Evolutionary conservation across 2,797 vertebrate genomes (phyloP).

Genomic region (Antennarius maculatus): DNA sequence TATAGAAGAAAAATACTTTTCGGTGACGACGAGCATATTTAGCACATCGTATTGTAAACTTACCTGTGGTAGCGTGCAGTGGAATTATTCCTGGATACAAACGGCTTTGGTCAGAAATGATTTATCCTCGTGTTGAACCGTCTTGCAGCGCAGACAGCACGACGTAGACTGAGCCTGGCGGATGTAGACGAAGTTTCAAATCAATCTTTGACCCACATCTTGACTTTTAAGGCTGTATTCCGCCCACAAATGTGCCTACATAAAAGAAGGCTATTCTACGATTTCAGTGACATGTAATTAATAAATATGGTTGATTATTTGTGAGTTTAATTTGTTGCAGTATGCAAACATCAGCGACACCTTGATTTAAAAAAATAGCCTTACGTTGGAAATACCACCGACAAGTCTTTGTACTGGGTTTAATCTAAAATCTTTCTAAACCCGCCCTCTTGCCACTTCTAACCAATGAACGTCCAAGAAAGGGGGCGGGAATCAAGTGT

Average conservation of each 20-base stretch:
- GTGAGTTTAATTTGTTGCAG: accelerated
- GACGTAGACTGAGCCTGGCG: slow-evolving; percentile 41
- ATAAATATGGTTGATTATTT: accelerated
- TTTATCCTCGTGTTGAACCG: slow-evolving; percentile 50
- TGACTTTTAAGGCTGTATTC: slow-evolving; percentile 25
- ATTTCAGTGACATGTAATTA: neutral
- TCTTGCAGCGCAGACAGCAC: slow-evolving; percentile 23
- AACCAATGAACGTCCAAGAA: slow-evolving; percentile 51
- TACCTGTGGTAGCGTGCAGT: slow-evolving; percentile 61
- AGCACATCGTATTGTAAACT: slow-evolving; percentile 25
- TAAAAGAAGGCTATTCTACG: accelerated
- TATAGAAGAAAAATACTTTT: neutral
- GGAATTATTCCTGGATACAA: slow-evolving; percentile 17
- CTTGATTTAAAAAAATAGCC: neutral
- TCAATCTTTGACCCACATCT: accelerated
- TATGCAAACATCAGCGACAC: accelerated
- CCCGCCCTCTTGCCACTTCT: slow-evolving; percentile 19
- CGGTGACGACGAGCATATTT: neutral
- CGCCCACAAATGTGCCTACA: accelerated
- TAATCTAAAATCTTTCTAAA: accelerated
- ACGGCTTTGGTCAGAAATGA: slow-evolving; percentile 55
- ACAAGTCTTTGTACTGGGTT: accelerated
- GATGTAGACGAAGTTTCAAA: slow-evolving; percentile 42
- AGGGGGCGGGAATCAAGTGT: slow-evolving; percentile 54
- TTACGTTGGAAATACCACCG: neutral